Evolutionary conservation across 2,113 vertebrate species (phyloP).

Genomic region (Andinoacara biseriatus): DNA sequence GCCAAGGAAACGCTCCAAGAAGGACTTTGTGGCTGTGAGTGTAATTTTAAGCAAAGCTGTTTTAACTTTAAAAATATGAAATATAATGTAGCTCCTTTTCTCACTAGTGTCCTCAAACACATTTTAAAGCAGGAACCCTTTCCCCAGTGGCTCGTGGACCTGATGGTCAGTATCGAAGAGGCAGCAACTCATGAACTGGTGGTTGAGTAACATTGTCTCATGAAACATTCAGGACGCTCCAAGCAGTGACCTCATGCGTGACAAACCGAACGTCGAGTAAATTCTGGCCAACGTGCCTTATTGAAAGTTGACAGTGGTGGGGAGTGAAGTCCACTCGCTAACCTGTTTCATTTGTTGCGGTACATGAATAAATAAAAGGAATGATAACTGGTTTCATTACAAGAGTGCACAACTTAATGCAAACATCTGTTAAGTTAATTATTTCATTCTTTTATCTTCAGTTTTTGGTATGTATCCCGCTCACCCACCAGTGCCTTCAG

Average conservation of each 20-base stretch:
- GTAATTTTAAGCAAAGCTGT: not conserved
- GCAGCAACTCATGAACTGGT: constrained; percentile 79
- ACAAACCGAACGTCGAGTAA: constrained; percentile 3
- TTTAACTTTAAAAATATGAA: not conserved
- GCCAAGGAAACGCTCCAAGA: not conserved
- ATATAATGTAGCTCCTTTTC: not conserved
- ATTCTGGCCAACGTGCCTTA: not conserved
- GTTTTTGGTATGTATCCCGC: not conserved
- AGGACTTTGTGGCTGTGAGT: not conserved
- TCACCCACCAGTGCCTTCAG: not conserved
- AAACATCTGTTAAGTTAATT: not conserved
- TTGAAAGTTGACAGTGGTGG: too few relatives aligned
- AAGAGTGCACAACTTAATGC: not conserved
- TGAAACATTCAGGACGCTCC: not conserved
- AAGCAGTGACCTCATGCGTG: not conserved
- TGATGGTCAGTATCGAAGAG: constrained; percentile 84
- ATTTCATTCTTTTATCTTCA: not conserved
- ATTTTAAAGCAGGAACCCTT: constrained; percentile 54
- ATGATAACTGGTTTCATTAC: not conserved
- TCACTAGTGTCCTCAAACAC: not conserved
- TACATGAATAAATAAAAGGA: not conserved
- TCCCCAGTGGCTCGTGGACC: constrained; percentile 77
- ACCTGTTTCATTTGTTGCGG: not conserved
- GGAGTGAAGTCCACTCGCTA: not conserved
- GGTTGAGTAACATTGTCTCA: constrained; percentile 67